A percentile compares a stretch with the other conserved stretches of the same genome.
phyloP scores from a whole-genome alignment of 1,140 invertebrate genomes.

The Hylyphantes graminicola region DNA sequence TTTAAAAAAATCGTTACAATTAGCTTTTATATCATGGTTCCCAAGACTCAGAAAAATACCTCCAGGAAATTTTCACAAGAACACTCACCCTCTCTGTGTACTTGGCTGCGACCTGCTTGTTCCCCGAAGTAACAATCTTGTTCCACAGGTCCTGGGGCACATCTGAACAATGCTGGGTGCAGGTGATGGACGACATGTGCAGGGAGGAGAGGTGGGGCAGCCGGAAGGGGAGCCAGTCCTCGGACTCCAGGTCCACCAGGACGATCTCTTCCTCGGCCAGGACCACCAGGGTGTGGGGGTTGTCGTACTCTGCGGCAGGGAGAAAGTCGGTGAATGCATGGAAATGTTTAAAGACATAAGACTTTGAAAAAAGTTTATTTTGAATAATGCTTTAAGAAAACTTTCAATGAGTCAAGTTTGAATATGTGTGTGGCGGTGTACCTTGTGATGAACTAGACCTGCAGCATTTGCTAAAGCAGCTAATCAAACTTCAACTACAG shows the following conservation, averaged over 20 bases:
- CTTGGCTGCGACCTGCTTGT: constrained; percentile 70
- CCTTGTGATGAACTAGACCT: no score
- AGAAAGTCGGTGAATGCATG: no score
- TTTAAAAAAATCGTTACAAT: no score
- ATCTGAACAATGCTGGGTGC: constrained; percentile 80
- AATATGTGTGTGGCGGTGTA: no score
- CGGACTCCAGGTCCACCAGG: constrained; percentile 84
- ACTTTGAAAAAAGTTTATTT: no score
- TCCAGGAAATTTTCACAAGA: not conserved
- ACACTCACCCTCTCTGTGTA: constrained; percentile 60
- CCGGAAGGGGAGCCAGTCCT: constrained; percentile 81
- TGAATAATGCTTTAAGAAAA: no score
- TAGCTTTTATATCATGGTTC: not conserved
- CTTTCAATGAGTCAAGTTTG: no score
- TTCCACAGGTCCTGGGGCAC: constrained; percentile 81
- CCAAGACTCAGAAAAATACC: not conserved
- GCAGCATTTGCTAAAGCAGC: no score
- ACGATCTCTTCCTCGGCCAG: constrained; percentile 94
- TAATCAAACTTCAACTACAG: no score
- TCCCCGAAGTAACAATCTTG: constrained; percentile 77
- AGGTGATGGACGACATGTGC: constrained; percentile 89
- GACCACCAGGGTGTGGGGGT: constrained; percentile 77
- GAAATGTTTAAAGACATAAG: no score
- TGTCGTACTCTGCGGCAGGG: constrained; percentile 73
- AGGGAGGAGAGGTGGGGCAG: constrained; percentile 92